Evolutionary conservation across 2,797 vertebrate species (phyloP), one percentile per base, ranked within the genome.

Genomic region (Cynodonichthys magdalenae): DNA sequence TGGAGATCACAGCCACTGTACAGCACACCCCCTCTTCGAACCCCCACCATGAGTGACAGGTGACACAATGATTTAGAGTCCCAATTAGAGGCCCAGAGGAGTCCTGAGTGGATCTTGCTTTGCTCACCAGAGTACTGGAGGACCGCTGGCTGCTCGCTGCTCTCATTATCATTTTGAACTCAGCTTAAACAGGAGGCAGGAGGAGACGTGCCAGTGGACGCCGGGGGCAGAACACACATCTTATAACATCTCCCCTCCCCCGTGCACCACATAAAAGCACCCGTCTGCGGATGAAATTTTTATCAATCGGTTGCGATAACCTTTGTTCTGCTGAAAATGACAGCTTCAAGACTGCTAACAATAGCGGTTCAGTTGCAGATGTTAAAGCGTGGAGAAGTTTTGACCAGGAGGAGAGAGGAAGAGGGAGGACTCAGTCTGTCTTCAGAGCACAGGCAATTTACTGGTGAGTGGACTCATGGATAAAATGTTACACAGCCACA

Each of bases 151-250:
- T 90, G 86, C 89, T 88, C 81, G 86, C 80, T 67, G 85, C 65
- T 75, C 92, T 94, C 90, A 95, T 95, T 96, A 96, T 95, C 94
- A 96, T 95, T 93, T 92, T 94, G 93, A 97, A 94, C 95, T 90
- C 90, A 89, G 93, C 93, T 93, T 94, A 92, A 94, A 93, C 90
- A 71, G 73, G 75, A 86, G 91, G 86, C 86, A 91, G 85, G 79
- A 90, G 86, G 74, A 89, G 91, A 90, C 71, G 78, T 84, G 79
- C 88, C 87, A 74, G 83, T 87, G 89, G 89, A 89, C 71, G 80
- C 89, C 90, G 79, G 90, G 87, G 91, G 90, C 88, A 87, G 85
- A 78, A 79, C 84, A 89, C 83, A 91, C 89, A 85, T 89, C 87
- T 91, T 85, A 87, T 86, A 89, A 81, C 79, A 71, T 82, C 80